phyloP scores from a whole-genome alignment of 2,888 invertebrate species.

The Parthenolecanium corni region DNA sequence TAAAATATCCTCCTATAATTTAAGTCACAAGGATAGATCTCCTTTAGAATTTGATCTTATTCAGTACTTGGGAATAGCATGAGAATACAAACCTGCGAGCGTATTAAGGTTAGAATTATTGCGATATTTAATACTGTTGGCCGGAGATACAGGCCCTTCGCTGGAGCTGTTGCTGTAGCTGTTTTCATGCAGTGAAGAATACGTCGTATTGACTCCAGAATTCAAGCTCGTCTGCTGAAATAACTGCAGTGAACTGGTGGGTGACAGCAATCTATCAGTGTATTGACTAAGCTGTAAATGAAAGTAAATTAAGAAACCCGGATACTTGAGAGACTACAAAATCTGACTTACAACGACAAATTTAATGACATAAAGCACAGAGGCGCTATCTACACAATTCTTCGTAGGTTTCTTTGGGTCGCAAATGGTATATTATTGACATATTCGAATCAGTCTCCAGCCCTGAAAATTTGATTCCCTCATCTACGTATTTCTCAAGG shows the following conservation, averaged over 20 bases:
- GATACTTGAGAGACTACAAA: neutral
- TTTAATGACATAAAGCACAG: too few relatives aligned
- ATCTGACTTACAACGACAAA: neutral
- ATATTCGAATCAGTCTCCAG: too few relatives aligned
- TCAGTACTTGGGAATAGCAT: too few relatives aligned
- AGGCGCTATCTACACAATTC: too few relatives aligned
- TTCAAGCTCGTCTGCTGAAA: slow-evolving; percentile 34
- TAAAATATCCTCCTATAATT: slow-evolving; percentile 20
- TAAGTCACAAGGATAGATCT: too few relatives aligned
- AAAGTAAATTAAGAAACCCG: neutral
- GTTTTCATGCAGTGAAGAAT: slow-evolving; percentile 36
- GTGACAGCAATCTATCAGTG: slow-evolving; percentile 30
- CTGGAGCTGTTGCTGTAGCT: slow-evolving; percentile 45
- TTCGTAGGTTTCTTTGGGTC: too few relatives aligned
- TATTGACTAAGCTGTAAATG: slow-evolving; percentile 31
- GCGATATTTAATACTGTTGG: slow-evolving; percentile 18
- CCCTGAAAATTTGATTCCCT: too few relatives aligned
- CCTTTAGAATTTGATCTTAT: too few relatives aligned
- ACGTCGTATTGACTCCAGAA: slow-evolving; percentile 30
- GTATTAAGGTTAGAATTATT: neutral
- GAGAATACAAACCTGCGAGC: neutral
- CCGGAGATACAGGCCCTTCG: slow-evolving; percentile 37
- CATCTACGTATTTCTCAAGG: too few relatives aligned
- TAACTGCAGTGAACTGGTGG: slow-evolving; percentile 31
- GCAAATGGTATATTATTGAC: too few relatives aligned